Conservation (phyloP, 2,797 vertebrate genomes). For the Silurus lanzhouensis region DNA sequence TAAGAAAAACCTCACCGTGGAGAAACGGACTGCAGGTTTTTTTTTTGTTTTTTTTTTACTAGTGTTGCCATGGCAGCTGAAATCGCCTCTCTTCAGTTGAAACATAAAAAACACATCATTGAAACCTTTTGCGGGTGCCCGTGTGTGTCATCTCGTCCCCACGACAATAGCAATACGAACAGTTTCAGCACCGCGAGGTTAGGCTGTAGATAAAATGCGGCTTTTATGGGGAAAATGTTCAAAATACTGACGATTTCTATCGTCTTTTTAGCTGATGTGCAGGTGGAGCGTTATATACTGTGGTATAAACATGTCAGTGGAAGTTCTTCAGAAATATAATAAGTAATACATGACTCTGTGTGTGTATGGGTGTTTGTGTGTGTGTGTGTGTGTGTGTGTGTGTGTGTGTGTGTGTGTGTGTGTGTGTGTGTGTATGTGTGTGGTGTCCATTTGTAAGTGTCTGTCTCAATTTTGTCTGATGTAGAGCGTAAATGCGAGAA, state of each 20-base stretch:
- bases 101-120: constrained; percentile 55
- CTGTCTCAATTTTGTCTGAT: neutral
- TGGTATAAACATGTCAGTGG: neutral
- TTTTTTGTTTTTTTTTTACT: constrained; percentile 5
- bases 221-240: neutral
- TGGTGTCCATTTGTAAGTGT: neutral
- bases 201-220: neutral
- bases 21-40: constrained; percentile 56
- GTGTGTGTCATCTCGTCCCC: neutral
- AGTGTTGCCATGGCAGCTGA: constrained; percentile 68
- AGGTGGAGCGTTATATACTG: neutral
- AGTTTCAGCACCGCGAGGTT: neutral
- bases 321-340: neutral
- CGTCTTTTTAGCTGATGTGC: neutral
- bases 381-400: too few species aligned
- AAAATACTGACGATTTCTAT: neutral
- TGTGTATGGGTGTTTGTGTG: neutral
- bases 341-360: neutral
- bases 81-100: constrained; percentile 48
- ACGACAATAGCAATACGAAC: neutral
- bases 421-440: neutral
- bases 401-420: neutral
- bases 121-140: neutral
- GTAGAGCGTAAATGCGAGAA: too few species aligned
- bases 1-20: constrained; percentile 65